These are phyloP conservation scores for Drosophila kohkoa DNA, from an alignment of 1,140 invertebrate genomes.

Conservation along the genomic window DNA sequence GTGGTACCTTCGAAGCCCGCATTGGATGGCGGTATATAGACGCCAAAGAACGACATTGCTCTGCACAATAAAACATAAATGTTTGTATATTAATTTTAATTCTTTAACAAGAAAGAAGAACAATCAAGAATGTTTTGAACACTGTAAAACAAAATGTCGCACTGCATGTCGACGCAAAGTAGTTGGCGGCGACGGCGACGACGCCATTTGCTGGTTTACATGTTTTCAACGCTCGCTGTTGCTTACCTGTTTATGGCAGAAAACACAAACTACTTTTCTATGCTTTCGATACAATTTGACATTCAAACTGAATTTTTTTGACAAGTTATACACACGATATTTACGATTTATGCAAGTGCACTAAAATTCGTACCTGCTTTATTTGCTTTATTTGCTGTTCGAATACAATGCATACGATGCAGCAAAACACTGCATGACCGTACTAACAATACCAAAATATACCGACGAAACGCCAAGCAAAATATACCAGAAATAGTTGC, in stretches of 20 bases:
- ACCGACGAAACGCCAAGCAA: too few species aligned
- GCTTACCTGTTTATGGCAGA: slow-evolving; percentile 5
- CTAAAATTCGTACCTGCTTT: neutral
- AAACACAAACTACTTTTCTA: too few species aligned
- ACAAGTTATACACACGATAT: slow-evolving; percentile 10
- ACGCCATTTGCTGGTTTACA: slow-evolving; percentile 6
- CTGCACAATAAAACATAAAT: neutral
- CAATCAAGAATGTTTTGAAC: slow-evolving; percentile 7
- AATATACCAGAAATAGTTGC: too few species aligned
- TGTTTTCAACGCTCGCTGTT: neutral
- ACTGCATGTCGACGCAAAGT: neutral
- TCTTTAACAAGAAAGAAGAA: too few species aligned
- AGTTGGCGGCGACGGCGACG: neutral
- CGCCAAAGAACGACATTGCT: slow-evolving; percentile 67
- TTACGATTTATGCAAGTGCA: slow-evolving; percentile 2
- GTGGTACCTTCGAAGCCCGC: slow-evolving; percentile 60
- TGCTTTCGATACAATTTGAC: too few species aligned
- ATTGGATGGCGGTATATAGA: slow-evolving; percentile 69
- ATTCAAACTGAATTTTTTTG: too few species aligned
- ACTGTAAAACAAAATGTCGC: neutral
- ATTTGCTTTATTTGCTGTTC: too few species aligned
- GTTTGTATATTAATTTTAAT: too few species aligned
- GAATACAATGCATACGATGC: too few species aligned
- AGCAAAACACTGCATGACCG: too few species aligned
- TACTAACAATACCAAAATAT: too few species aligned